These are phyloP conservation scores for Rhegmatorhina hoffmannsi DNA, from an alignment of 2,113 vertebrate genomes.

Conservation along the genomic window DNA sequence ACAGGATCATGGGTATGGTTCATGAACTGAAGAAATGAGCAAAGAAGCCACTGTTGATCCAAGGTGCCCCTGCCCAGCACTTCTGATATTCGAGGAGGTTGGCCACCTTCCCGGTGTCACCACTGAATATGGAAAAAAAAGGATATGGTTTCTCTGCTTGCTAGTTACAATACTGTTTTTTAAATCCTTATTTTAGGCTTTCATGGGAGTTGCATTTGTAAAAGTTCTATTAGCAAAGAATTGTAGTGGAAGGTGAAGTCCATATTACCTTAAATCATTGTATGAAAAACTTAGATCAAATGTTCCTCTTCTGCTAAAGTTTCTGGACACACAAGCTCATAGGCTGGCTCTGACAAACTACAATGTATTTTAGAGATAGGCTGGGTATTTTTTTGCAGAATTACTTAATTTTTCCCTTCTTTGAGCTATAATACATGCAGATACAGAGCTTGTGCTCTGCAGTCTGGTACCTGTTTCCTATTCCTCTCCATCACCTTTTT, in stretches of 20 bases:
- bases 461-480: neutral
- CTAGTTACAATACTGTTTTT: neutral
- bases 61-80: fast-evolving
- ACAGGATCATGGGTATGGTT: neutral
- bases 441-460: neutral
- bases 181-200: neutral
- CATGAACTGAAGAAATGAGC: neutral
- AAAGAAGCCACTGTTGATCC: neutral
- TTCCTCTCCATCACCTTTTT: neutral
- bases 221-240: neutral
- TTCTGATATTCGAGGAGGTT: neutral
- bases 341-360: neutral
- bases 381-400: neutral
- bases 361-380: neutral
- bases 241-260: neutral
- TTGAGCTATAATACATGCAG: neutral
- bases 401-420: neutral
- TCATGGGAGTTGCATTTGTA: neutral
- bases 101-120: neutral
- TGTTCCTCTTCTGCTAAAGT: neutral
- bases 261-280: neutral
- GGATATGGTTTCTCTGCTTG: neutral
- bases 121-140: neutral
- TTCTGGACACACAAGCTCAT: neutral
- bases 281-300: neutral